Evolutionary conservation across 1,140 invertebrate genomes (phyloP).

Genomic region (Nomia melanderi): DNA sequence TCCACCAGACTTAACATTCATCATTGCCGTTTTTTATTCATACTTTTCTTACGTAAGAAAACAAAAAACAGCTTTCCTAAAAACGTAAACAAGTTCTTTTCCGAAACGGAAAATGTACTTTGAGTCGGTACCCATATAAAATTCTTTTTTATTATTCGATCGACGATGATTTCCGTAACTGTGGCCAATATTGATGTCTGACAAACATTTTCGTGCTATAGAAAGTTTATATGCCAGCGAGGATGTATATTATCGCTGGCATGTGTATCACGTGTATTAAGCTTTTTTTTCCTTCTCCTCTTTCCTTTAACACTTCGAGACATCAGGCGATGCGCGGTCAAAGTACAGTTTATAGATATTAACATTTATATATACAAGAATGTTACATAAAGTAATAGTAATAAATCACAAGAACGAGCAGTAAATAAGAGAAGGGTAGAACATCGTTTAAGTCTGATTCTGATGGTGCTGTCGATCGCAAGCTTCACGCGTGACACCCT

Average conservation of each 20-base stretch:
- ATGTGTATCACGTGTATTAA: not conserved
- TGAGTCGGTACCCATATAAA: too few relatives aligned
- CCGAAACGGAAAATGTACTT: too few relatives aligned
- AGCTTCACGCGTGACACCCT: not conserved
- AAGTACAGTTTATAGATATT: conserved; percentile 42
- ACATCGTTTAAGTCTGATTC: not conserved
- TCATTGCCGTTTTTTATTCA: too few relatives aligned
- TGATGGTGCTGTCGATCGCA: not conserved
- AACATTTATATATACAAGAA: not conserved
- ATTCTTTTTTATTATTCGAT: too few relatives aligned
- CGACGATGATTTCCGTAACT: too few relatives aligned
- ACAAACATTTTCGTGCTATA: not conserved
- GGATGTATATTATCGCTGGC: not conserved
- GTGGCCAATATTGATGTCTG: not conserved
- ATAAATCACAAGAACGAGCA: not conserved
- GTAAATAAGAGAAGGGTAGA: not conserved
- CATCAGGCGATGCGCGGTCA: conserved; percentile 29
- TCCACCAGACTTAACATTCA: too few relatives aligned
- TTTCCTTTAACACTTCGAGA: not conserved
- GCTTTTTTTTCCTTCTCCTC: too few relatives aligned
- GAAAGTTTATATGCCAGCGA: not conserved
- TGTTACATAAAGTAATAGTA: conserved; percentile 13
- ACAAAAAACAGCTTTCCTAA: too few relatives aligned
- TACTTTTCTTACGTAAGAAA: too few relatives aligned
- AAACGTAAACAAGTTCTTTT: too few relatives aligned